These are phyloP conservation scores for Pyrrhia umbra DNA, from an alignment of 2,888 invertebrate genomes.

Conservation along the genomic window DNA sequence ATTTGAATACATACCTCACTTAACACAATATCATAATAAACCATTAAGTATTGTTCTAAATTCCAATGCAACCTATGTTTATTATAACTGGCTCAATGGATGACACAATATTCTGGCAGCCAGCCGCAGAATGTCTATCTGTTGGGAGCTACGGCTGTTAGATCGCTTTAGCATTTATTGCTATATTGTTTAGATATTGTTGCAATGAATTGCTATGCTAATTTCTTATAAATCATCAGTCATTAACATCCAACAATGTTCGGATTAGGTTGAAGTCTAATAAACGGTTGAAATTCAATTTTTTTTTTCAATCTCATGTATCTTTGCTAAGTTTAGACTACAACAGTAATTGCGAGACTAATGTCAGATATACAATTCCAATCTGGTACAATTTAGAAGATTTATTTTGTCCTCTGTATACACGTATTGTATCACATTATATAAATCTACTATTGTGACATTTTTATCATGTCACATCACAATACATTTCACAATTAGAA, in stretches of 20 bases:
- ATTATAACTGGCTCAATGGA: constrained; percentile 28
- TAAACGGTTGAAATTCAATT: no score
- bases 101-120: constrained; percentile 52
- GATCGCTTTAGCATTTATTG: constrained; percentile 25
- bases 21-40: neutral
- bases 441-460: no score
- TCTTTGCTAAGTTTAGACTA: no score
- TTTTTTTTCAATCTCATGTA: no score
- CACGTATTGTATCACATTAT: no score
- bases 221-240: neutral
- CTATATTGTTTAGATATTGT: constrained; percentile 5
- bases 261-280: neutral
- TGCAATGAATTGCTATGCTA: neutral
- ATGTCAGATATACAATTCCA: no score
- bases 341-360: neutral
- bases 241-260: neutral
- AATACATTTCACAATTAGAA: neutral
- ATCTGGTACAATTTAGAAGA: no score
- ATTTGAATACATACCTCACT: no score
- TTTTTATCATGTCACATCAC: neutral
- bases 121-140: constrained; percentile 24
- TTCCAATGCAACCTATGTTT: constrained; percentile 26
- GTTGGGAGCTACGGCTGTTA: constrained; percentile 11
- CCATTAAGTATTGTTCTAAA: constrained; percentile 40
- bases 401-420: no score